Evolutionary conservation across 2,888 invertebrate genomes (phyloP).

Genomic region (Cabera pusaria): DNA sequence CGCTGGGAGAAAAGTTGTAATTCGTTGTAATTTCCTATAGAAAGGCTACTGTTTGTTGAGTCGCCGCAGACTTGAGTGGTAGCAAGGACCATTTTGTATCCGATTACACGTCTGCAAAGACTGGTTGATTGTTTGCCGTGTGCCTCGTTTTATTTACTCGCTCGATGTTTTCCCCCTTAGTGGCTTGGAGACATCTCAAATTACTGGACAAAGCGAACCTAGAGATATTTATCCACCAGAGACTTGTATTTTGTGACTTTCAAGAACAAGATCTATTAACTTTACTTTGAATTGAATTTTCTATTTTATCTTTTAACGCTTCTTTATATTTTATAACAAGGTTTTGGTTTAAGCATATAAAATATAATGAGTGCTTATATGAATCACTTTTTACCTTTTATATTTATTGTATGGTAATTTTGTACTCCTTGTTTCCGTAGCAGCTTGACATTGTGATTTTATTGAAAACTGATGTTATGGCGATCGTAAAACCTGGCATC

Average conservation of each 20-base stretch:
- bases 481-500: constrained; percentile 61
- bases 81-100: constrained; percentile 64
- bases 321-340: no score
- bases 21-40: constrained; percentile 56
- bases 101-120: constrained; percentile 63
- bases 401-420: constrained; percentile 48
- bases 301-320: no score
- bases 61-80: constrained; percentile 49
- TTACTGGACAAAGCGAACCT: constrained; percentile 49
- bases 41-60: constrained; percentile 52
- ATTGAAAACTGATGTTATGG: constrained; percentile 65
- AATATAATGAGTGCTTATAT: constrained; percentile 39
- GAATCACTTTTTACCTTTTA: constrained; percentile 52
- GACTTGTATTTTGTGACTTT: constrained; percentile 14
- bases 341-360: constrained; percentile 23
- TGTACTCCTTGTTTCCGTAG: constrained; percentile 54
- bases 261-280: constrained; percentile 8
- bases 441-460: constrained; percentile 55
- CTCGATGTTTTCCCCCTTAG: constrained; percentile 58
- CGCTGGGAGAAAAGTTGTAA: constrained; percentile 48
- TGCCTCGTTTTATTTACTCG: constrained; percentile 60
- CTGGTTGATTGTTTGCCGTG: constrained; percentile 65
- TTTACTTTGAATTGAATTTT: no score
- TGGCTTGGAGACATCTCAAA: constrained; percentile 52
- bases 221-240: constrained; percentile 31